These are phyloP conservation scores for Microplitis deprimator DNA, from an alignment of 2,888 invertebrate species.

Conservation along the genomic window DNA sequence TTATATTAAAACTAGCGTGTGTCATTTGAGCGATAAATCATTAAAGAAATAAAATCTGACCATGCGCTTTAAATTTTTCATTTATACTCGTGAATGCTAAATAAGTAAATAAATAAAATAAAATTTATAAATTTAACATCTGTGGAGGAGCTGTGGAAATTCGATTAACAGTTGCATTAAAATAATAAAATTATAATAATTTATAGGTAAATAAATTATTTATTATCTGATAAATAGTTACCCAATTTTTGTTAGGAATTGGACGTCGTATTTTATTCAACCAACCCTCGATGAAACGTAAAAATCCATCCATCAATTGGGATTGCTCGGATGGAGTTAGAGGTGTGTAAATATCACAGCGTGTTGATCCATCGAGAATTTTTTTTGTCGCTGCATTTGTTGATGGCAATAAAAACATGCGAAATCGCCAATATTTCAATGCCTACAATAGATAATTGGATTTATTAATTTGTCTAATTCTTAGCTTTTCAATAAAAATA, in stretches of 20 bases:
- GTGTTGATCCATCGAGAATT: conserved; percentile 80
- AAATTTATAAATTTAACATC: not conserved
- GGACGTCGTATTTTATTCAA: conserved; percentile 91
- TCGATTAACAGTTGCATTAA: conserved; percentile 11
- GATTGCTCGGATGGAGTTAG: conserved; percentile 75
- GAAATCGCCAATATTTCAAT: conserved; percentile 91
- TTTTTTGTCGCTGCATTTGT: conserved; percentile 85
- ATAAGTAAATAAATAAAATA: not conserved
- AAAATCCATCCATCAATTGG: conserved; percentile 80
- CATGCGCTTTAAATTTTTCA: not conserved
- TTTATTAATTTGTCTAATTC: no score
- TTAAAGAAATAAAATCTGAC: not conserved
- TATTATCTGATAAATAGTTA: conserved; percentile 72
- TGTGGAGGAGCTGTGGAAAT: not conserved
- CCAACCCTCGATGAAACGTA: conserved; percentile 87
- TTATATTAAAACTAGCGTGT: not conserved
- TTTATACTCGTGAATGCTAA: not conserved
- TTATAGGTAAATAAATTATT: not conserved
- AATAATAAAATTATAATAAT: conserved; percentile 26
- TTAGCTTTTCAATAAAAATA: conserved; percentile 24
- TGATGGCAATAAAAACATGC: conserved; percentile 89
- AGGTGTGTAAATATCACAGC: conserved; percentile 89
- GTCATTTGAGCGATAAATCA: not conserved
- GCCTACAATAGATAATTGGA: conserved; percentile 72
- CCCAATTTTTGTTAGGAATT: conserved; percentile 82